Base-by-base conservation (phyloP, 1,140 invertebrate species). In the Druon quercuslanigerum region DNA sequence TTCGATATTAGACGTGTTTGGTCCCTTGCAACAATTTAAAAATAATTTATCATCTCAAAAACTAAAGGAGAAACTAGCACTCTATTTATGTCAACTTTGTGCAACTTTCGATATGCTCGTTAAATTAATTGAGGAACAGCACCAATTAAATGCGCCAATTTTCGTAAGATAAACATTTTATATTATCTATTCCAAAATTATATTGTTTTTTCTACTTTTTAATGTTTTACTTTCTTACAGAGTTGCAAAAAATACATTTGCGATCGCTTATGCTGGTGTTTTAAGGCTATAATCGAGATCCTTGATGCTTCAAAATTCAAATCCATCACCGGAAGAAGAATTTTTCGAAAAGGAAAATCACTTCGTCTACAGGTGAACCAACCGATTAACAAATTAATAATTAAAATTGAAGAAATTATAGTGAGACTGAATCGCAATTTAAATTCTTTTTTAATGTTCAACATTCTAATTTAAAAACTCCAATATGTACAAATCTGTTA, bases 241-340 rank as follows among this genome's bases (percentile, higher is more conserved):
- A 86, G 51, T 25, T 86, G 84, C 50, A 92, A 91, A 81, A 90
- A 89, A 54, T 92, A 91, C 57, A 77, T 91, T 51, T 91, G 90
- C 25, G 84, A 86, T 71, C 80, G 90, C 73, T 83, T 90, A 20
- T 89, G 88, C 54, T 82, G 76, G 50, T 91, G 90, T 78, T 88
- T 91, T 50, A 75, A 88, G 77, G 85, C 87, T 82, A 87, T 91
- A 66, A 83, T 89, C 51, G 81, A 87, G 13, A 77, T 88, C 50
- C 52, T 92, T n/a, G 85, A 90, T 73, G 73, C 72, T 17, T 54
- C 84, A 13, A 88, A 89, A 72, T 17, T 54, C 84, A 13, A 88
- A 89, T 76, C 87, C 87, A 40, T 78, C 81, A 20, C 54, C 77
- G 0, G 80, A 84, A 51, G 88, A 91, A 40, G 90, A 91, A 83